A percentile compares a stretch with the other conserved stretches of the same genome.
These are phyloP conservation scores for Microchirus variegatus DNA, from an alignment of 2,797 vertebrate genomes.

Conservation along the genomic window DNA sequence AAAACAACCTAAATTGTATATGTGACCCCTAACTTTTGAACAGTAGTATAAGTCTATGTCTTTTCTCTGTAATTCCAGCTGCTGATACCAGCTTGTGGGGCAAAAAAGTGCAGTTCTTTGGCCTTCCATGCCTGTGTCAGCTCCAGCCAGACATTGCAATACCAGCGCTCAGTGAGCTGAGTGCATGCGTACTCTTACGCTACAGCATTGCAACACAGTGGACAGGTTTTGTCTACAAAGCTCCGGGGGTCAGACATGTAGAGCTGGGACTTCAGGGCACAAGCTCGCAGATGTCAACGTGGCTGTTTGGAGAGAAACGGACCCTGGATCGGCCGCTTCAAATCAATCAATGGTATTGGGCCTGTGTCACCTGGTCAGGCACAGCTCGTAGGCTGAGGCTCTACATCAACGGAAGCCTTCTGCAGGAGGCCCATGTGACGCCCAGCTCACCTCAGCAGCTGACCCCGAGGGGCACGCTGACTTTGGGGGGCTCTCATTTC, in stretches of 20 bases:
- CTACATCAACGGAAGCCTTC: constrained; percentile 64
- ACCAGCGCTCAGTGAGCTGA: constrained; percentile 74
- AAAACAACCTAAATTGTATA: too few relatives aligned
- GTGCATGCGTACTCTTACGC: constrained; percentile 67
- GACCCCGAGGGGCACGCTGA: constrained; percentile 73
- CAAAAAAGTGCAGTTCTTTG: constrained; percentile 57
- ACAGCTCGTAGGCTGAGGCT: constrained; percentile 44
- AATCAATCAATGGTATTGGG: constrained; percentile 56
- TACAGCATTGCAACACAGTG: constrained; percentile 28
- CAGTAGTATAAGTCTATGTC: constrained; percentile 2
- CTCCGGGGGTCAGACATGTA: constrained; percentile 5
- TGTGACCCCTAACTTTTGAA: too few relatives aligned
- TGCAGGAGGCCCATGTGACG: neutral
- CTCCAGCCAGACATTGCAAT: constrained; percentile 53
- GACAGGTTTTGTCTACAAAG: constrained; percentile 82
- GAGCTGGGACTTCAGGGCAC: constrained; percentile 77
- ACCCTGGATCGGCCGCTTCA: constrained; percentile 20
- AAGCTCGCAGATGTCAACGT: constrained; percentile 33
- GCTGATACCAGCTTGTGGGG: constrained; percentile 73
- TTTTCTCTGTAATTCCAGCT: constrained; percentile 35
- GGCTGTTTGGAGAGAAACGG: constrained; percentile 61
- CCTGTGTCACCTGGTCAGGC: constrained; percentile 81
- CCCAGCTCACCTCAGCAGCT: constrained; percentile 17
- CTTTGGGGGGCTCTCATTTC: constrained; percentile 76
- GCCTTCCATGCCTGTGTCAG: constrained; percentile 59